These are phyloP conservation scores for Aselliscus stoliczkanus DNA, from an alignment of 2,797 vertebrate species.

Conservation along the genomic window DNA sequence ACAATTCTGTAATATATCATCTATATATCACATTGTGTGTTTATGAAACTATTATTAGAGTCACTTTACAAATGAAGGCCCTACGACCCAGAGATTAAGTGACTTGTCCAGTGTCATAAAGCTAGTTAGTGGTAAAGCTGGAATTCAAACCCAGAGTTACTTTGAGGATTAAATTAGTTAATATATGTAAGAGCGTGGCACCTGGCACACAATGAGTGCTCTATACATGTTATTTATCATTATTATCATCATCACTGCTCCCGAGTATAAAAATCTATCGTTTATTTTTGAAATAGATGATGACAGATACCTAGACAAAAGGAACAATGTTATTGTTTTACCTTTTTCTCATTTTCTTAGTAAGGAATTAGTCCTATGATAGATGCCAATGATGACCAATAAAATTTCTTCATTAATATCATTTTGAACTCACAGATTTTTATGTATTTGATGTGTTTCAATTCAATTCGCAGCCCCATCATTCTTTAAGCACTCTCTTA, in stretches of 20 bases:
- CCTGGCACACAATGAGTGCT: background rate
- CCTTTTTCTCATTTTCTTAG: background rate
- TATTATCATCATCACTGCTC: background rate
- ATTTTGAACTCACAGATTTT: background rate
- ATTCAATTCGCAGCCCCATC: background rate
- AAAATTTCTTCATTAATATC: background rate
- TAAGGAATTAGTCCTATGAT: background rate
- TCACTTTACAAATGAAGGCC: background rate
- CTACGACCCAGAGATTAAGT: background rate
- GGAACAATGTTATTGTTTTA: background rate
- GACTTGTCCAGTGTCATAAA: background rate
- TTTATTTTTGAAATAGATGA: background rate
- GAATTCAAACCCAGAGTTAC: background rate
- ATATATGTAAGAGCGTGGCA: background rate
- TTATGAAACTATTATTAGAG: background rate
- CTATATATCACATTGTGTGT: too few relatives aligned
- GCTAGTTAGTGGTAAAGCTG: background rate
- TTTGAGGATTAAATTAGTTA: background rate
- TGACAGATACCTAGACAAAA: background rate
- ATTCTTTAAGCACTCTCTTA: background rate
- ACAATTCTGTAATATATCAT: too few relatives aligned
- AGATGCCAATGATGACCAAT: background rate
- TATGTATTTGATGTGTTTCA: background rate
- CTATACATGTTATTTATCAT: background rate
- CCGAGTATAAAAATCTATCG: background rate